phyloP scores from a whole-genome alignment of 2,113 vertebrate genomes.

The Barnardius zonarius region DNA sequence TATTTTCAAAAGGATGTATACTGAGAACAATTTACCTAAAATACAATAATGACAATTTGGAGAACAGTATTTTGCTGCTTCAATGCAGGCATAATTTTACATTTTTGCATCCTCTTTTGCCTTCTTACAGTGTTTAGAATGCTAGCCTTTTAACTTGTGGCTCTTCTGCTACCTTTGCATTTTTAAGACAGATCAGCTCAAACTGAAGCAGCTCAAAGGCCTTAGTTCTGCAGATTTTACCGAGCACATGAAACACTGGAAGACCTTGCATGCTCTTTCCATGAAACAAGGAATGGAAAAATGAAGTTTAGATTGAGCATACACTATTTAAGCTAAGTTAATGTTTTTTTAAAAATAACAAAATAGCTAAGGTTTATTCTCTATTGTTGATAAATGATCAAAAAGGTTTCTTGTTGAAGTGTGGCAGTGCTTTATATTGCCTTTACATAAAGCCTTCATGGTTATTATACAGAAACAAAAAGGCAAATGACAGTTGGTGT shows the following conservation, averaged over 20 bases:
- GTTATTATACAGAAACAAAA: constrained; percentile 69
- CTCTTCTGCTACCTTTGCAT: background rate
- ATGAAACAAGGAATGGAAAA: background rate
- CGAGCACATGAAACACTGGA: background rate
- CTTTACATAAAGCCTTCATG: constrained; percentile 57
- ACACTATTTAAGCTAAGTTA: background rate
- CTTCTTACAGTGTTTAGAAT: background rate
- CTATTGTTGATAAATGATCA: constrained; percentile 36
- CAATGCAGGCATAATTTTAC: background rate
- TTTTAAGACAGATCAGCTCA: background rate
- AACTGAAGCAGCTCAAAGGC: background rate
- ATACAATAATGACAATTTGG: background rate
- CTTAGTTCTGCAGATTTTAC: background rate
- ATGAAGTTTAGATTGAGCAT: background rate
- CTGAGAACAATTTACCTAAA: background rate
- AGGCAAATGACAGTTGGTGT: constrained; percentile 78
- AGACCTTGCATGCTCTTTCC: background rate
- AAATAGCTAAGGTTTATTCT: constrained; percentile 14
- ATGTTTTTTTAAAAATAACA: background rate
- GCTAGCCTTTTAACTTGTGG: background rate
- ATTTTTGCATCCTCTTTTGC: background rate
- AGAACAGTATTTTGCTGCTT: background rate
- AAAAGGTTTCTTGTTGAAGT: constrained; percentile 68
- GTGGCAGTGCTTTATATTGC: constrained; percentile 68
- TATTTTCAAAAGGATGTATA: background rate